Percentiles rank a stretch among this genome's conserved stretches.
Conservation (phyloP, 2,888 invertebrate species). For the Drosophila neoperkinsi region DNA sequence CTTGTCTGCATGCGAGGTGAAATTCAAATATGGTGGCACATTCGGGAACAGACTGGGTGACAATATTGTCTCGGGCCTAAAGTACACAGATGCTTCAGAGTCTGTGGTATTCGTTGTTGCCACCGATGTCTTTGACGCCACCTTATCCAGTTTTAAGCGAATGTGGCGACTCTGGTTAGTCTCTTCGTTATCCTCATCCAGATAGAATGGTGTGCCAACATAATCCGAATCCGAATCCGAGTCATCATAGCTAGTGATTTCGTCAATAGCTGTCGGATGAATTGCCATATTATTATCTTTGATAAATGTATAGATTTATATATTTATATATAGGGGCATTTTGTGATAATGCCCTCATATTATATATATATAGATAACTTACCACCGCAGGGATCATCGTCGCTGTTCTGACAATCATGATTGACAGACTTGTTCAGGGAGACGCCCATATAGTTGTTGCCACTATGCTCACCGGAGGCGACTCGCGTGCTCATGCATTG, state of each 20-base stretch:
- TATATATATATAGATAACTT: conserved; percentile 7
- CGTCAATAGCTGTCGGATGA: conserved; percentile 77
- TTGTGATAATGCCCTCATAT: neutral
- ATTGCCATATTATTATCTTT: neutral
- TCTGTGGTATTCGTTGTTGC: conserved; percentile 57
- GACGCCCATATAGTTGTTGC: conserved; percentile 69
- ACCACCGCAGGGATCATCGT: conserved; percentile 82
- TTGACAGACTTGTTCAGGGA: conserved; percentile 61
- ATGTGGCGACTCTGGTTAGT: conserved; percentile 77
- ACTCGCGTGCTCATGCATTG: conserved; percentile 38
- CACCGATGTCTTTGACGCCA: conserved; percentile 55
- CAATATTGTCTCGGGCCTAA: conserved; percentile 82
- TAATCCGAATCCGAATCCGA: conserved; percentile 83
- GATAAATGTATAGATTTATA: neutral
- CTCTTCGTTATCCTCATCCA: conserved; percentile 74
- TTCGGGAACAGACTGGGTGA: conserved; percentile 89
- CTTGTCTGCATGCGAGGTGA: conserved; percentile 89
- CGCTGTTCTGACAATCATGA: conserved; percentile 51
- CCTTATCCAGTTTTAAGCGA: conserved; percentile 54
- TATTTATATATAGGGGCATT: neutral
- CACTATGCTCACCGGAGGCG: conserved; percentile 52
- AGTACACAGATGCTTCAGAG: conserved; percentile 65
- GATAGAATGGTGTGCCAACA: conserved; percentile 79
- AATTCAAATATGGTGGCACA: conserved; percentile 92
- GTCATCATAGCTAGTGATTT: conserved; percentile 81